These are phyloP conservation scores for Belgica antarctica DNA, from an alignment of 2,888 invertebrate genomes.

Conservation along the genomic window DNA sequence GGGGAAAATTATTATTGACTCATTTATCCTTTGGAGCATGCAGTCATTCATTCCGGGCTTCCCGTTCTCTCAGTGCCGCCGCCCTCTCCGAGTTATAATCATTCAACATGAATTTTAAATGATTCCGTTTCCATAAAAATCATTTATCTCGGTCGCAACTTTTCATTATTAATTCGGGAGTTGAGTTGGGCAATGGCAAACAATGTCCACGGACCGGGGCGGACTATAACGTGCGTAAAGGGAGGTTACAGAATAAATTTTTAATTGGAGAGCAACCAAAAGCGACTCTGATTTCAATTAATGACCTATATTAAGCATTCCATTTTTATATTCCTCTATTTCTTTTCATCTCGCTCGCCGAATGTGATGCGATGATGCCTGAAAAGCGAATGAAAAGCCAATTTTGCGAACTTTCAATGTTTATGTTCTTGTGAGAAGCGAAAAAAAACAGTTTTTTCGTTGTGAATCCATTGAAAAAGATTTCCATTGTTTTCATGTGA, in stretches of 20 bases:
- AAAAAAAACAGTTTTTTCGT: not conserved
- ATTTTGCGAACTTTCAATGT: not conserved
- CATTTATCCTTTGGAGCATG: constrained; percentile 11
- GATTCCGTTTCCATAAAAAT: not conserved
- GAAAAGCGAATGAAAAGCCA: not conserved
- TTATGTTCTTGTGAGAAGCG: not conserved
- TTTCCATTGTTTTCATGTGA: not conserved
- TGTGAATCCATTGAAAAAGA: constrained; percentile 19
- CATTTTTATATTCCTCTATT: constrained; percentile 20
- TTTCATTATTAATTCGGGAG: no score
- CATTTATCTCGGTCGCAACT: not conserved
- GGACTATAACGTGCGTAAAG: no score
- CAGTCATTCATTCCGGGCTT: not conserved
- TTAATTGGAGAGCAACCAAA: not conserved
- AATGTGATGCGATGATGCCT: not conserved
- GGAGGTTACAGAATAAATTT: constrained; percentile 6
- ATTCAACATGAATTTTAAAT: constrained; percentile 31
- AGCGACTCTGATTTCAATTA: constrained; percentile 29
- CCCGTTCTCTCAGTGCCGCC: constrained; percentile 14
- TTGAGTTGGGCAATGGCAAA: no score
- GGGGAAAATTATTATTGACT: constrained; percentile 22
- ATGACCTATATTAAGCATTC: constrained; percentile 35
- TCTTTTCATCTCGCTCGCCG: constrained; percentile 1
- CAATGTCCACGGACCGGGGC: no score
- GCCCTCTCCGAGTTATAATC: not conserved